Conservation (phyloP, 2,113 vertebrate genomes). For the Melanostigma gelatinosum region DNA sequence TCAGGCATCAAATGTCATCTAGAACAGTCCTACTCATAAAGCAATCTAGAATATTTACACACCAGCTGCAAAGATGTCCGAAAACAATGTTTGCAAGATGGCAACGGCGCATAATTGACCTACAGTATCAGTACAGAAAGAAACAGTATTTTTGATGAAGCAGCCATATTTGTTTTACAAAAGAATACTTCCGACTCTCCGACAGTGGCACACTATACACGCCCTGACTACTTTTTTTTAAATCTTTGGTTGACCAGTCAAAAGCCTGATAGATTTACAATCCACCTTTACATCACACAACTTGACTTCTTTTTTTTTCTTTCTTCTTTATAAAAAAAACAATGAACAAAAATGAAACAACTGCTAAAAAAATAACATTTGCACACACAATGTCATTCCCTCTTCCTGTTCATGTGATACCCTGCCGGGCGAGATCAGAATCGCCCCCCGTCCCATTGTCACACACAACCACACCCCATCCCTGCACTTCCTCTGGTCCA, state of each 20-base stretch:
- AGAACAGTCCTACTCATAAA: conserved; percentile 70
- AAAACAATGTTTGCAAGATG: conserved; percentile 40
- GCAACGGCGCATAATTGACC: conserved; percentile 66
- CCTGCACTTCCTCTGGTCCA: conserved; percentile 90
- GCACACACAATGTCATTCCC: conserved; percentile 70
- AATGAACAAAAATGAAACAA: conserved; percentile 51
- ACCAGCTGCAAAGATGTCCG: conserved; percentile 39
- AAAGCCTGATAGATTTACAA: conserved; percentile 80
- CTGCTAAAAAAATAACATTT: conserved; percentile 53
- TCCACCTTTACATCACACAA: conserved; percentile 63
- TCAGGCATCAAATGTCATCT: conserved; percentile 68
- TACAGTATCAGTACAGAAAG: conserved; percentile 77
- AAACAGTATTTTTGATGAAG: conserved; percentile 74
- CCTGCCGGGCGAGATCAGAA: conserved; percentile 72
- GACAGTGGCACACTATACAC: conserved; percentile 63
- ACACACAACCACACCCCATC: conserved; percentile 86
- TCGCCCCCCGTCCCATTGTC: conserved; percentile 60
- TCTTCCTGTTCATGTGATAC: conserved; percentile 63
- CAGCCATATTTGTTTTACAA: conserved; percentile 80
- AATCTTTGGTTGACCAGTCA: conserved; percentile 82
- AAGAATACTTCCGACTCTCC: conserved; percentile 68
- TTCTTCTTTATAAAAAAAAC: conserved; percentile 49
- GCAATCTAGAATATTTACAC: conserved; percentile 75
- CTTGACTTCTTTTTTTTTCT: conserved; percentile 77
- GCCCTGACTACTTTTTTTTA: conserved; percentile 64